A percentile compares a stretch with the other conserved stretches of the same genome.
phyloP scores from a whole-genome alignment of 2,888 invertebrate species.

The Temnothorax ravouxi region DNA sequence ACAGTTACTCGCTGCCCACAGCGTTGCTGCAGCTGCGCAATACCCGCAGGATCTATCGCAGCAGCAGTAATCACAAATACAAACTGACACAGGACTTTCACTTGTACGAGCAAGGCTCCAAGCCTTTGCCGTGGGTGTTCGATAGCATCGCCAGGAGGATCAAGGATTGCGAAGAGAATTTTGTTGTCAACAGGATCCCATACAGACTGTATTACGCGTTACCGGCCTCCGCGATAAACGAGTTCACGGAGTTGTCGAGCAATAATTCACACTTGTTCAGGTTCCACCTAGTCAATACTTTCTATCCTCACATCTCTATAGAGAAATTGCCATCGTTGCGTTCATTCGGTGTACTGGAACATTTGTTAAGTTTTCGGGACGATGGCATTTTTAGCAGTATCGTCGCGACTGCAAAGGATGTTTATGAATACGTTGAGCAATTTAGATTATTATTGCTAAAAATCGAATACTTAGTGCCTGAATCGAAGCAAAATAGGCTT shows the following conservation, averaged over 20 bases:
- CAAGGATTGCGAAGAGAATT: constrained; percentile 88
- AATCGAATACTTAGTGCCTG: constrained; percentile 81
- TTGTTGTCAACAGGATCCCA: constrained; percentile 87
- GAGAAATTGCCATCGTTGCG: constrained; percentile 89
- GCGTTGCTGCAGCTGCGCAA: constrained; percentile 91
- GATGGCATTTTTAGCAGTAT: constrained; percentile 77
- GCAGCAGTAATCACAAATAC: constrained; percentile 89
- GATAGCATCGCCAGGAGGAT: constrained; percentile 88
- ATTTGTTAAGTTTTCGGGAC: constrained; percentile 76
- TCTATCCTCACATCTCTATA: constrained; percentile 92
- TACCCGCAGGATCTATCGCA: constrained; percentile 88
- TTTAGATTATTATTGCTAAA: constrained; percentile 87
- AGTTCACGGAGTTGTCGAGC: constrained; percentile 86
- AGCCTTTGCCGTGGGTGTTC: constrained; percentile 88
- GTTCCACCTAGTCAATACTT: constrained; percentile 88
- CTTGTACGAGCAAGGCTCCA: constrained; percentile 91
- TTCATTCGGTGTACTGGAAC: constrained; percentile 85
- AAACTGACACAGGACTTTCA: constrained; percentile 90
- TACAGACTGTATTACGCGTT: constrained; percentile 91
- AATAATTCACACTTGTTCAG: constrained; percentile 85
- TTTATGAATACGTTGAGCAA: constrained; percentile 86
- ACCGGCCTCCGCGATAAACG: constrained; percentile 90
- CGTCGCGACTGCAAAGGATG: constrained; percentile 83
- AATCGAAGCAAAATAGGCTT: not conserved
- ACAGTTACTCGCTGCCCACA: constrained; percentile 92